phyloP scores from a whole-genome alignment of 1,140 invertebrate genomes.

The Gryllus bimaculatus region DNA sequence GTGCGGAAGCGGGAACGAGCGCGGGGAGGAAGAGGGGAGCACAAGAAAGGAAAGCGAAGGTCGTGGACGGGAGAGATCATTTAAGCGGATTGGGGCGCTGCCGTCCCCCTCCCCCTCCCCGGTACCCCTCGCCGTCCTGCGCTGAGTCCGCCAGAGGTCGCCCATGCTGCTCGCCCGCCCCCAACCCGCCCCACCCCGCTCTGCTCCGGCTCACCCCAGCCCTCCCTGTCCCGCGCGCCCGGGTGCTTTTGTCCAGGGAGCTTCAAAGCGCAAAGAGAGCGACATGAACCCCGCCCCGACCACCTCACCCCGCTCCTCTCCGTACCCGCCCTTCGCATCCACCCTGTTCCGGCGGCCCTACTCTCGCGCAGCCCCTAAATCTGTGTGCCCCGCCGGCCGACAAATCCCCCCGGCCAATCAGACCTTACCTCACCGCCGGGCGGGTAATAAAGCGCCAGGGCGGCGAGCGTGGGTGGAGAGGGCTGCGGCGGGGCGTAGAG shows the following conservation, averaged over 20 bases:
- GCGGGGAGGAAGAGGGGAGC: background rate
- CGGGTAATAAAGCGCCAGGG: background rate
- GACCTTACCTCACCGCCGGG: background rate
- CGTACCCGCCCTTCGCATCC: background rate
- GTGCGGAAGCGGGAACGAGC: background rate
- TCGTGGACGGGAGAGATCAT: background rate
- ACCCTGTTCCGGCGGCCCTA: background rate
- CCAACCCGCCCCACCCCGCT: background rate
- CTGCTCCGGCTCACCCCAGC: background rate
- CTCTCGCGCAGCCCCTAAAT: background rate
- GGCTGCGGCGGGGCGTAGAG: background rate
- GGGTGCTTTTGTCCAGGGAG: background rate
- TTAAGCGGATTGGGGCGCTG: background rate
- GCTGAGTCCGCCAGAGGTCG: no score
- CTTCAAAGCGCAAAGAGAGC: background rate
- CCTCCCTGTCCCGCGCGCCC: background rate
- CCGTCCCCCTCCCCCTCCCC: background rate
- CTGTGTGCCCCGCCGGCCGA: background rate
- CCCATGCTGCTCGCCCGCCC: no score
- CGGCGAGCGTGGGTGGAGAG: background rate
- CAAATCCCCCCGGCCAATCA: background rate
- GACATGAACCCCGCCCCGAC: background rate
- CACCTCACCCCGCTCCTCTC: background rate
- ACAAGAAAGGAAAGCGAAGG: background rate
- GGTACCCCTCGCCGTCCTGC: background rate